phyloP scores from a whole-genome alignment of 2,888 invertebrate species.

The Leucania comma region DNA sequence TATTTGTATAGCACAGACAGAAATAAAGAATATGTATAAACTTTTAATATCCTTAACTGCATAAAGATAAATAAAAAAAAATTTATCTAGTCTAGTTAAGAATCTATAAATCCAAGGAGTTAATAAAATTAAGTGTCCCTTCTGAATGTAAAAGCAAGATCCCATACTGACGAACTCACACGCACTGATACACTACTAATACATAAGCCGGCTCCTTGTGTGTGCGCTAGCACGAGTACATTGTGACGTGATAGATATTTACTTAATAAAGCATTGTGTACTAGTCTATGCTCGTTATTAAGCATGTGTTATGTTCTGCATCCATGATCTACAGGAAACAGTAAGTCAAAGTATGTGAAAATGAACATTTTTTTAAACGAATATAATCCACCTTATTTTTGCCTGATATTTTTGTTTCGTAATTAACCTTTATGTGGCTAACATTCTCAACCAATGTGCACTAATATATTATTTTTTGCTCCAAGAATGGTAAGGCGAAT shows the following conservation, averaged over 20 bases:
- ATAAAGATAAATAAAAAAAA: slow-evolving; percentile 19
- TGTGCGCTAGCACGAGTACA: slow-evolving; percentile 78
- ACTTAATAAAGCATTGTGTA: slow-evolving; percentile 77
- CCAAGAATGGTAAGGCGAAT: slow-evolving; percentile 70
- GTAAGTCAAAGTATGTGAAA: slow-evolving; percentile 92
- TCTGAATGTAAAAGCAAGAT: slow-evolving; percentile 22
- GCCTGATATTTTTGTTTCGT: slow-evolving; percentile 83
- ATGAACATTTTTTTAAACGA: slow-evolving; percentile 72
- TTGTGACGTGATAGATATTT: slow-evolving; percentile 67
- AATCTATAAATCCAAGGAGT: slow-evolving; percentile 15
- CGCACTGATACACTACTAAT: slow-evolving; percentile 54
- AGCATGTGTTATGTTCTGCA: slow-evolving; percentile 90
- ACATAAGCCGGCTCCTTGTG: slow-evolving; percentile 80
- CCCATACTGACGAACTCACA: slow-evolving; percentile 30
- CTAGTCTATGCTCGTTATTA: slow-evolving; percentile 85
- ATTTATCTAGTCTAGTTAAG: slow-evolving; percentile 12
- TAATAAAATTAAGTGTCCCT: slow-evolving; percentile 30
- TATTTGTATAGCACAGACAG: slow-evolving; percentile 42
- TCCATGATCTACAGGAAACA: slow-evolving; percentile 93
- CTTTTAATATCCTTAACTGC: slow-evolving; percentile 29
- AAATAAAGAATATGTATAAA: slow-evolving; percentile 35
- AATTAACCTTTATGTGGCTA: slow-evolving; percentile 88
- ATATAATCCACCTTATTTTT: slow-evolving; percentile 78
- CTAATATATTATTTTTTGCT: slow-evolving; percentile 79
- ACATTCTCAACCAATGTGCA: slow-evolving; percentile 82